A percentile compares a stretch with the other conserved stretches of the same genome.
These are phyloP conservation scores for Moxostoma hubbsi DNA, from an alignment of 2,797 vertebrate species.

Conservation along the genomic window DNA sequence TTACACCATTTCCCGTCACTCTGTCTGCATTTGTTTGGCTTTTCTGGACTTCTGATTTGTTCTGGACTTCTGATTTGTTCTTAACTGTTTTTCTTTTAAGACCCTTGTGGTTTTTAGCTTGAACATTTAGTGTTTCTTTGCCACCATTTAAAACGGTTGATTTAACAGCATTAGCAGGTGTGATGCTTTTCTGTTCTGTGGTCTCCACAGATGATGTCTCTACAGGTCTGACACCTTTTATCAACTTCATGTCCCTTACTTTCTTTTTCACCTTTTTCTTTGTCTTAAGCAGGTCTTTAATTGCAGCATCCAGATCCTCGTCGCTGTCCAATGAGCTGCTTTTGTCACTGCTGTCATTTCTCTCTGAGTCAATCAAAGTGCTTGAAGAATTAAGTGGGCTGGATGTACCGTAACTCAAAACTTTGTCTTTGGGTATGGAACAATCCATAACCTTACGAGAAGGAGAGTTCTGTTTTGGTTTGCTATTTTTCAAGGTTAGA, in stretches of 20 bases:
- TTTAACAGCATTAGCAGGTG: constrained; percentile 62
- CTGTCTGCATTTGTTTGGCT: constrained; percentile 4
- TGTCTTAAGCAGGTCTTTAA: constrained; percentile 91
- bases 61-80: constrained; percentile 46
- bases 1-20: constrained; percentile 39
- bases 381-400: constrained; percentile 50
- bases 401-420: constrained; percentile 40
- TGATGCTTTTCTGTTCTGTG: constrained; percentile 57
- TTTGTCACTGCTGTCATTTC: constrained; percentile 81
- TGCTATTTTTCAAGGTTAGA: constrained; percentile 30
- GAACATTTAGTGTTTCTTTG: background rate
- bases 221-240: constrained; percentile 76
- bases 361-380: constrained; percentile 44
- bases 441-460: constrained; percentile 21
- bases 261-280: constrained; percentile 89
- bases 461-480: constrained; percentile 38
- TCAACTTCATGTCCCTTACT: constrained; percentile 79
- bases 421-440: constrained; percentile 41
- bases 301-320: constrained; percentile 92
- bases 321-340: constrained; percentile 97
- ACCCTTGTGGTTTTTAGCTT: constrained; percentile 43
- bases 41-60: constrained; percentile 36
- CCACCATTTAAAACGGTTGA: constrained; percentile 72
- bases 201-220: constrained; percentile 65
- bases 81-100: constrained; percentile 57